Base-by-base conservation (phyloP, 2,113 vertebrate species). In the Rhabdomys dilectus region DNA sequence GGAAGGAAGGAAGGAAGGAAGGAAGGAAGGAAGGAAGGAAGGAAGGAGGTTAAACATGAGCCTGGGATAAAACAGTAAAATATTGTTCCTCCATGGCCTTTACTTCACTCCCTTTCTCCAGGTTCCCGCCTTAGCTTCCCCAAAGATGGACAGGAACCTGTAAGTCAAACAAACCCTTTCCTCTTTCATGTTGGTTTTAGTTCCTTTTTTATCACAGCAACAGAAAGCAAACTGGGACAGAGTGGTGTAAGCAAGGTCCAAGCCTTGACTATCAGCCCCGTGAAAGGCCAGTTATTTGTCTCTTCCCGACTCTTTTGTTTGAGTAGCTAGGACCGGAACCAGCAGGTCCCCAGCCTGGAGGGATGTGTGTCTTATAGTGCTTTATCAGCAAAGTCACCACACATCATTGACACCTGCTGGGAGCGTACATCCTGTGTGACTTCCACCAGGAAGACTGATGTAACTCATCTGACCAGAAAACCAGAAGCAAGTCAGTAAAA, bases 341-440 rank as follows among this genome's bases (percentile, higher is more conserved):
- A 21, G n/a, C 4, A 3, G 7, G 36, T 72, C 1, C 36, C 70
- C 70, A 72, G 70, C 70, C 36, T 72, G 70, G 17, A 36, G 68
- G 11, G 66, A 36, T 2, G 13, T 70, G 81, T 42, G 81, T 62
- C 24, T 29, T 13, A 2, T 5, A n/a, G 88, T 3, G 1, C n/a
- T 39, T 45, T 34, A 31, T 48, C 78, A 12, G 6, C n/a, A 26
- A 3, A 36, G 66, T 31, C 66, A 15, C 34, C 7, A 39, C 8
- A 2, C 5, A 4, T 12, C 16, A 7, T 58, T 58, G n/a, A 68
- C 2, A 5, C 2, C 7, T 22, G 29, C 34, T 1, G n/a, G 21
- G 9, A 7, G 58, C 11, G 0, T 4, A 19, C 9, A 26, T 8
- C 76, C 64, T 31, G 8, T 1, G 1, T 12, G 39, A 5, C 36